phyloP scores from a whole-genome alignment of 2,888 invertebrate species.

The Seira musarum region DNA sequence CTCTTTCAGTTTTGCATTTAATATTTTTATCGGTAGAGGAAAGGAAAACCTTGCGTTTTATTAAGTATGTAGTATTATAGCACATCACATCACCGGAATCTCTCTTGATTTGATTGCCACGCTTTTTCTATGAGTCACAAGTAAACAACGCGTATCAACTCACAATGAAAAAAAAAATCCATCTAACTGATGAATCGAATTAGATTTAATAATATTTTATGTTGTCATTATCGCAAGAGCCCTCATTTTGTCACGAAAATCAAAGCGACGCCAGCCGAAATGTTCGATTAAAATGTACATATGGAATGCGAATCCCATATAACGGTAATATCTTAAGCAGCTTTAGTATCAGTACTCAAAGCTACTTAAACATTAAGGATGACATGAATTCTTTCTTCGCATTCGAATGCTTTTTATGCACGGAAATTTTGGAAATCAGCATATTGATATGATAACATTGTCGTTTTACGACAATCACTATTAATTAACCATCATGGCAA shows the following conservation, averaged over 20 bases:
- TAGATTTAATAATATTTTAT: constrained; percentile 10
- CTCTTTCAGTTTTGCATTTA: not conserved
- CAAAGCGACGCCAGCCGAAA: too few relatives aligned
- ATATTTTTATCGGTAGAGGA: not conserved
- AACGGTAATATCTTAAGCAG: too few relatives aligned
- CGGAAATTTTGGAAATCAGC: too few relatives aligned
- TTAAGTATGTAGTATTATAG: not conserved
- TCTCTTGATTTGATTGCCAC: not conserved
- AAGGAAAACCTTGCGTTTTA: not conserved
- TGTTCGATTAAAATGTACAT: too few relatives aligned
- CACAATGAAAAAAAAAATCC: not conserved
- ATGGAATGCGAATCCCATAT: too few relatives aligned
- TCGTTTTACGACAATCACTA: too few relatives aligned
- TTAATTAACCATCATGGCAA: too few relatives aligned
- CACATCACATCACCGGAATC: not conserved
- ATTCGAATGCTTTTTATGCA: too few relatives aligned
- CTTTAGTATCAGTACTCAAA: too few relatives aligned
- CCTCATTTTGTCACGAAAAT: not conserved
- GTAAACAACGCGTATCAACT: not conserved
- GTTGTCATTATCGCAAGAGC: constrained; percentile 1
- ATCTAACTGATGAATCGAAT: constrained; percentile 7
- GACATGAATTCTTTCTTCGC: too few relatives aligned
- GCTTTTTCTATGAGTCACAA: not conserved
- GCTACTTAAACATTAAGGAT: too few relatives aligned
- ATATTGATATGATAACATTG: too few relatives aligned